Conservation (phyloP, 2,113 vertebrate genomes). For the Rafetus swinhoei region DNA sequence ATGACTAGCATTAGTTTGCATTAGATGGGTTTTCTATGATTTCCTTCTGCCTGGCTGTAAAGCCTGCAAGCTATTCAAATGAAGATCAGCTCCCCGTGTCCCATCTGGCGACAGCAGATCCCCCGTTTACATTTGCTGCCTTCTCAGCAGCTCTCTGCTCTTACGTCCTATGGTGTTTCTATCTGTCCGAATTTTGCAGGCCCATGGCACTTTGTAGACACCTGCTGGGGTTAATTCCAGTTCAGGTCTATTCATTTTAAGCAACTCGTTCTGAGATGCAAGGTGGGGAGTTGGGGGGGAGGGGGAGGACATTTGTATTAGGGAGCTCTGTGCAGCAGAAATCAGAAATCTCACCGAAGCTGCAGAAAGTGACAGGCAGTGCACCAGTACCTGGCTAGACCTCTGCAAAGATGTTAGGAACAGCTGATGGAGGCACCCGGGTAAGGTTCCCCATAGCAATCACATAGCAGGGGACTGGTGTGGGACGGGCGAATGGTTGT, state of each 20-base stretch:
- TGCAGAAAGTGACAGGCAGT: rapidly evolving
- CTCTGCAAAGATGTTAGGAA: background rate
- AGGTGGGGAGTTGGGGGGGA: no score
- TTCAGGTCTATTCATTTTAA: background rate
- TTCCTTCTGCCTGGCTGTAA: conserved; percentile 69
- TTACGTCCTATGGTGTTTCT: rapidly evolving
- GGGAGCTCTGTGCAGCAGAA: background rate
- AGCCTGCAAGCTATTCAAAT: conserved; percentile 62
- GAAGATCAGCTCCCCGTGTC: conserved; percentile 32
- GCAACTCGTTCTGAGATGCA: background rate
- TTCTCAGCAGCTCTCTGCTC: conserved; percentile 11
- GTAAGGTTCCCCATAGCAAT: rapidly evolving
- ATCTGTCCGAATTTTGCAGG: background rate
- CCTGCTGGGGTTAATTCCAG: rapidly evolving
- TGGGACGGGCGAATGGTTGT: background rate
- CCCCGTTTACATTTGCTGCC: background rate
- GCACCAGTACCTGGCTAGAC: rapidly evolving
- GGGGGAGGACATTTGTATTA: background rate
- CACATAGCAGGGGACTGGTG: rapidly evolving
- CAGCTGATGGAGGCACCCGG: background rate
- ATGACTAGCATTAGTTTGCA: conserved; percentile 71
- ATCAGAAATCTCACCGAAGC: background rate
- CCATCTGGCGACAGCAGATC: conserved; percentile 61
- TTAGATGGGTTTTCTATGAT: conserved; percentile 63
- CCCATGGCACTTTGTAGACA: background rate